A percentile compares a stretch with the other conserved stretches of the same genome.
phyloP scores from a whole-genome alignment of 2,888 invertebrate species.

The Laspeyria flexula region DNA sequence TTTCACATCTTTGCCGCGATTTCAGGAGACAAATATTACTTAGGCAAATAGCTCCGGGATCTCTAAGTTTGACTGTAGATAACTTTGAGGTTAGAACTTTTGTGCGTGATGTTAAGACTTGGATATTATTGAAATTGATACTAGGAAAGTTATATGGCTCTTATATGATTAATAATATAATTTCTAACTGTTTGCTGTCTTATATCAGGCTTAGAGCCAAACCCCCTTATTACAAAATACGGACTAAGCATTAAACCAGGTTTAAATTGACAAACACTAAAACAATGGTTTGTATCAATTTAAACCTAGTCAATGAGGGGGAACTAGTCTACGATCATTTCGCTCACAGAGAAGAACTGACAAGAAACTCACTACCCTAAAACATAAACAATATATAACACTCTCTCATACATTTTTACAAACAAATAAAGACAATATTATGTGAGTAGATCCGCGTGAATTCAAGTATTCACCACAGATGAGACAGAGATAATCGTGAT shows the following conservation, averaged over 20 bases:
- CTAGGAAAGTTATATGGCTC: background rate
- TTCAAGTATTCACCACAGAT: slow-evolving; percentile 39
- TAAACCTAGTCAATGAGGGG: too few relatives aligned
- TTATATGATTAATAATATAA: too few relatives aligned
- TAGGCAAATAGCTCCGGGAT: slow-evolving; percentile 27
- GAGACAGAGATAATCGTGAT: slow-evolving; percentile 46
- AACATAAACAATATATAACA: background rate
- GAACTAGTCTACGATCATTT: too few relatives aligned
- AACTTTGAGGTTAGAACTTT: slow-evolving; percentile 33
- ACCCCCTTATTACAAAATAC: too few relatives aligned
- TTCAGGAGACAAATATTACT: slow-evolving; percentile 45
- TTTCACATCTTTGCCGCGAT: slow-evolving; percentile 19
- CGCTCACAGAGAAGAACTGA: too few relatives aligned
- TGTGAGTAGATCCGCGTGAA: slow-evolving; percentile 12
- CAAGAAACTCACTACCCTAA: too few relatives aligned
- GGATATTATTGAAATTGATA: too few relatives aligned
- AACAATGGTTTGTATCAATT: too few relatives aligned
- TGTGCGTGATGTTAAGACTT: slow-evolving; percentile 6
- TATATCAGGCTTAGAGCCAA: too few relatives aligned
- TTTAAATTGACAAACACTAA: too few relatives aligned
- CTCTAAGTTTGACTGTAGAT: slow-evolving; percentile 23
- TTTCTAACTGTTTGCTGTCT: too few relatives aligned
- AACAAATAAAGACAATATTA: background rate
- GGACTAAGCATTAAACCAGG: too few relatives aligned
- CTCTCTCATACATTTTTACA: background rate